Evolutionary conservation across 2,888 invertebrate species (phyloP).

Genomic region (Catocala sponsa): DNA sequence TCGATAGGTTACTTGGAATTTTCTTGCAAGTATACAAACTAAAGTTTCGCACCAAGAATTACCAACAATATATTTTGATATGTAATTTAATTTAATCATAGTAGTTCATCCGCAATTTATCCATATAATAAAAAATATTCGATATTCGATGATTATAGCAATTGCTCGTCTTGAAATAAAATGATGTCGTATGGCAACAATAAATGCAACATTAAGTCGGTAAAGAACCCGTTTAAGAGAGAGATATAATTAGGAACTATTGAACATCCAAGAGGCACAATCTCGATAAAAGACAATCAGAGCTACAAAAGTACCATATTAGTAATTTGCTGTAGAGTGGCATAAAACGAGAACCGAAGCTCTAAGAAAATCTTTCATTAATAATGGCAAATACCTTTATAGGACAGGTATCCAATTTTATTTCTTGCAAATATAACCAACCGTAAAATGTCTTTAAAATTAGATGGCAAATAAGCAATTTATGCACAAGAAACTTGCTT

Average conservation of each 20-base stretch:
- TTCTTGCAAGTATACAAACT: too few species aligned
- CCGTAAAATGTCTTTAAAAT: slow-evolving; percentile 29
- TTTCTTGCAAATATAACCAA: slow-evolving; percentile 17
- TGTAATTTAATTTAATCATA: neutral
- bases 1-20: too few species aligned
- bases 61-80: neutral
- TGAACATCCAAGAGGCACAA: slow-evolving; percentile 13
- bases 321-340: slow-evolving; percentile 6
- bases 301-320: slow-evolving; percentile 8
- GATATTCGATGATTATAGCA: too few species aligned
- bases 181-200: slow-evolving; percentile 11
- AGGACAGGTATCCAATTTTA: neutral
- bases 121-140: too few species aligned
- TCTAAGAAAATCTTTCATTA: slow-evolving; percentile 5
- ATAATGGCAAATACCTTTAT: neutral
- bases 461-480: slow-evolving; percentile 33
- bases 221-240: slow-evolving; percentile 10
- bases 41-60: too few species aligned
- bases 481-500: slow-evolving; percentile 22
- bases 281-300: slow-evolving; percentile 18
- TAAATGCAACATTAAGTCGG: slow-evolving; percentile 7
- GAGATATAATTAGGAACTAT: slow-evolving; percentile 20
- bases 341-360: slow-evolving; percentile 7
- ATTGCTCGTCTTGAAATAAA: neutral
- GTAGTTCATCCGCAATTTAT: neutral